These are phyloP conservation scores for Boleophthalmus pectinirostris DNA, from an alignment of 2,113 vertebrate genomes.

Conservation along the genomic window DNA sequence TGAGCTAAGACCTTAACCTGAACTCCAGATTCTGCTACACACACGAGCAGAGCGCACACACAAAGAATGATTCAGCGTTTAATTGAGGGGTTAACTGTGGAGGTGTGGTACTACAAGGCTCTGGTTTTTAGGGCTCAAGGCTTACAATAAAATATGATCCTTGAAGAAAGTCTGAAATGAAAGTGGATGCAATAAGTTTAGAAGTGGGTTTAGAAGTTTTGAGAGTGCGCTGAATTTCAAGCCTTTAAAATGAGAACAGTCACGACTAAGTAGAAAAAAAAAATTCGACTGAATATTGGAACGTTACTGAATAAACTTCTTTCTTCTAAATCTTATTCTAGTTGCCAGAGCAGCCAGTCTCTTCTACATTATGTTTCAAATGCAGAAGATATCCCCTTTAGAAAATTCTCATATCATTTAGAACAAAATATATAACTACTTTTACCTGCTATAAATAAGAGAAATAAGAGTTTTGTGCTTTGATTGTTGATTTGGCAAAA, in stretches of 20 bases:
- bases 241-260: not conserved
- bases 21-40: constrained; percentile 16
- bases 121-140: not conserved
- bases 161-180: not conserved
- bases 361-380: too few relatives aligned
- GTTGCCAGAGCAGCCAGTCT: too few relatives aligned
- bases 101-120: not conserved
- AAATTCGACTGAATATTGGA: not conserved
- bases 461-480: too few relatives aligned
- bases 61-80: not conserved
- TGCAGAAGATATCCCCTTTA: too few relatives aligned
- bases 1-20: constrained; percentile 48
- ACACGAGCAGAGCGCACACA: constrained; percentile 4
- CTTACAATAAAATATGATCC: not conserved
- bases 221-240: not conserved
- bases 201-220: not conserved
- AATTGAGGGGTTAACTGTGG: not conserved
- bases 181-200: not conserved
- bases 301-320: too few relatives aligned
- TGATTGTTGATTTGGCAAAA: too few relatives aligned
- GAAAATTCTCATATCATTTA: too few relatives aligned
- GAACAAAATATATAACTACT: too few relatives aligned
- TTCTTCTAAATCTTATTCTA: too few relatives aligned
- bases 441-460: too few relatives aligned
- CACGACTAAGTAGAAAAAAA: not conserved